Percentiles rank a stretch among this genome's conserved stretches.
phyloP scores from a whole-genome alignment of 37 sponge, comb jelly and placozoan species.

The Cladorhizidae sp. region DNA sequence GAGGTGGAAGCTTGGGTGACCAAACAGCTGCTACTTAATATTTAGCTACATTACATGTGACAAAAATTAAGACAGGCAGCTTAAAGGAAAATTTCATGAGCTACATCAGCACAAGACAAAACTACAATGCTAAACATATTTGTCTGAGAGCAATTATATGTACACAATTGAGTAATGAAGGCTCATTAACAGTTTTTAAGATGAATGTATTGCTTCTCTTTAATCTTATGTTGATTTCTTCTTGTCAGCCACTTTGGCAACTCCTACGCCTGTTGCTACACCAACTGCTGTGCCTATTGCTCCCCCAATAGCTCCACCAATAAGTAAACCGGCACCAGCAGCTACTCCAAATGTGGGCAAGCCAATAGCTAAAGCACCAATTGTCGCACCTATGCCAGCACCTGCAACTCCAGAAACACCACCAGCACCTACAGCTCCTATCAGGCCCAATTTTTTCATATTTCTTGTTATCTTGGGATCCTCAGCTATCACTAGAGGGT shows the following conservation, averaged over 20 bases:
- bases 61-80: too few species aligned
- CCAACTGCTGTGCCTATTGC: neutral
- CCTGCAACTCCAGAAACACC: neutral
- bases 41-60: too few species aligned
- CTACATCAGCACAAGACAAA: too few species aligned
- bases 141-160: neutral
- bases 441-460: neutral
- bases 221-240: neutral
- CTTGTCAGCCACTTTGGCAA: neutral
- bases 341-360: too few species aligned
- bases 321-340: too few species aligned
- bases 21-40: too few species aligned
- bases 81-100: too few species aligned
- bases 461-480: neutral
- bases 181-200: neutral
- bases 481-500: neutral
- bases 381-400: neutral
- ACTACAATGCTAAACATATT: neutral
- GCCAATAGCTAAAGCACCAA: neutral
- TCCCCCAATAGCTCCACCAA: neutral
- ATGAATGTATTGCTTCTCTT: neutral
- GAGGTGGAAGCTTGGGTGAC: too few species aligned
- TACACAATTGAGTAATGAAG: neutral
- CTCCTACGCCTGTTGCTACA: neutral
- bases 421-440: neutral